Evolutionary conservation across 2,113 vertebrate species (phyloP).

Genomic region (Colinus virginianus): DNA sequence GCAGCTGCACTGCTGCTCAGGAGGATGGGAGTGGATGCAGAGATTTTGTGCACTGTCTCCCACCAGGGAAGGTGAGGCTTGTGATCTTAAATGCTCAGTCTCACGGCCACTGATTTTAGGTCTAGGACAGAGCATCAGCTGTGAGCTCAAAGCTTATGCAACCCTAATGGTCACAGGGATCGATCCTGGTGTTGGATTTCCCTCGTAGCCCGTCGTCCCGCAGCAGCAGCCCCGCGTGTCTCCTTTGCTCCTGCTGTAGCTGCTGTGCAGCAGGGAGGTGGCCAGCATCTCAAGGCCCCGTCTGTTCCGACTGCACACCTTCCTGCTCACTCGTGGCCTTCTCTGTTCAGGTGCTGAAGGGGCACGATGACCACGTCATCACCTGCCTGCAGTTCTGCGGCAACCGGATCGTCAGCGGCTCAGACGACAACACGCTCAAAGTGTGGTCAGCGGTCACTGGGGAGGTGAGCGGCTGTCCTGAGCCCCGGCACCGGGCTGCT

Average conservation of each 20-base stretch:
- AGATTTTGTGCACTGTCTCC: not conserved
- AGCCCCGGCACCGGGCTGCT: rapidly evolving
- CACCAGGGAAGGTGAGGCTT: not conserved
- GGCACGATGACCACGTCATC: constrained; percentile 71
- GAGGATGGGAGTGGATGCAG: not conserved
- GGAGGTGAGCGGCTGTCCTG: constrained; percentile 37
- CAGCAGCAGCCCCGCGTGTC: not conserved
- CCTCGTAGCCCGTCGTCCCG: not conserved
- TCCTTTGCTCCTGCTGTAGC: not conserved
- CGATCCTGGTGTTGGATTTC: rapidly evolving
- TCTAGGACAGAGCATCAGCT: not conserved
- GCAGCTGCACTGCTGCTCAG: rapidly evolving
- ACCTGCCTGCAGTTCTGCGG: constrained; percentile 76
- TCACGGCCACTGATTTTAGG: not conserved
- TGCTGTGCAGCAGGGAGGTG: not conserved
- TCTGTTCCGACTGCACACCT: not conserved
- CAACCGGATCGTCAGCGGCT: constrained; percentile 71
- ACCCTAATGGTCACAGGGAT: not conserved
- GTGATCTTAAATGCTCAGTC: not conserved
- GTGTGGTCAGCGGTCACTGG: constrained; percentile 73
- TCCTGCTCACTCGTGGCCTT: rapidly evolving
- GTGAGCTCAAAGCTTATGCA: not conserved
- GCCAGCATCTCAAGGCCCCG: rapidly evolving
- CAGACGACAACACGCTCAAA: constrained; percentile 73
- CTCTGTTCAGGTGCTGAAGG: constrained; percentile 64